Conservation (phyloP, 2,113 vertebrate genomes). For the Oxygymnocypris stewartii region DNA sequence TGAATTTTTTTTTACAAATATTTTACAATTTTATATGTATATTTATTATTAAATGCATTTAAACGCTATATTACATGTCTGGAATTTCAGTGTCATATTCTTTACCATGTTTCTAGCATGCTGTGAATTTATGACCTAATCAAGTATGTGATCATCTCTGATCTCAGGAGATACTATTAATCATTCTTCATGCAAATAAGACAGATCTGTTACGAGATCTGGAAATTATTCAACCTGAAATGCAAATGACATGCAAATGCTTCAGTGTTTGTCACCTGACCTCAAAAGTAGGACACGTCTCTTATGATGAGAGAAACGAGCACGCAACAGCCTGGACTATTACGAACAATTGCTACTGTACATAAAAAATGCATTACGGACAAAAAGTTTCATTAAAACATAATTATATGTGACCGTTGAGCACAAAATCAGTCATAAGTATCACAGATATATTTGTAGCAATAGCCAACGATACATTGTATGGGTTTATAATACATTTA, state of each 20-base stretch:
- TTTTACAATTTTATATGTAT: neutral
- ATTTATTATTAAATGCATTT: neutral
- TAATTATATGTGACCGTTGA: neutral
- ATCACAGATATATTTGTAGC: no score
- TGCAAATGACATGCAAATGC: constrained; percentile 9
- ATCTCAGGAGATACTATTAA: neutral
- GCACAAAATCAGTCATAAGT: no score
- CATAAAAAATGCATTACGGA: neutral
- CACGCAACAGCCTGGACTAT: neutral
- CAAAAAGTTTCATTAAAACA: neutral
- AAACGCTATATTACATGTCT: neutral
- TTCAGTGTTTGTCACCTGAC: constrained; percentile 6
- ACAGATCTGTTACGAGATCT: constrained; percentile 11
- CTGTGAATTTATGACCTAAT: neutral
- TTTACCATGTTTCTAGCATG: neutral
- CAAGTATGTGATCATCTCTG: neutral
- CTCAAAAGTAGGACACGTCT: neutral
- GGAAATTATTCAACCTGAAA: neutral
- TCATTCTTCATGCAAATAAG: constrained; percentile 9
- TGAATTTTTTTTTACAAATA: no score
- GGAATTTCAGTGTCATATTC: neutral
- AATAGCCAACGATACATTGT: no score
- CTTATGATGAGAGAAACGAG: neutral
- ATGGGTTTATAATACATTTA: no score
- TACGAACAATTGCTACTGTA: neutral